Conservation (phyloP, 2,797 vertebrate genomes). For the Rhyacichthys aspro region DNA sequence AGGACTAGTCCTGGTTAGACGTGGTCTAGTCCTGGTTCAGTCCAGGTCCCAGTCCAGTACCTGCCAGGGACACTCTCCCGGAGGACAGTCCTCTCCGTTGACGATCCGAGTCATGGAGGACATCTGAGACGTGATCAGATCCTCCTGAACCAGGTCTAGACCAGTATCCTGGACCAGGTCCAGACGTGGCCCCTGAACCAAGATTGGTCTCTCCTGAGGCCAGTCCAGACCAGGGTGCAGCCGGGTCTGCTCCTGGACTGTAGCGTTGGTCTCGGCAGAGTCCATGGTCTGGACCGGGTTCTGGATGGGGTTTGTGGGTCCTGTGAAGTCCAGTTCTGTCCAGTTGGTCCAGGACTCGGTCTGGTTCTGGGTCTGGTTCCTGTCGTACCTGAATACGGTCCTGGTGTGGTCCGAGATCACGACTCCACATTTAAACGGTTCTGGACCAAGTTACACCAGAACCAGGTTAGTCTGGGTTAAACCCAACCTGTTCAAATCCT, state of each 20-base stretch:
- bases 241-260: neutral
- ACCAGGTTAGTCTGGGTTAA: too few species aligned
- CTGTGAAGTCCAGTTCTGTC: neutral
- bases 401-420: neutral
- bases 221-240: too few species aligned
- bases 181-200: neutral
- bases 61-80: slow-evolving; percentile 15
- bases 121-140: neutral
- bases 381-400: slow-evolving; percentile 2
- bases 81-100: slow-evolving; percentile 5
- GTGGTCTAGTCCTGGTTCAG: too few species aligned
- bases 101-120: neutral
- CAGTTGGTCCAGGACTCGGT: neutral
- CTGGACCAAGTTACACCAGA: neutral
- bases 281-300: neutral
- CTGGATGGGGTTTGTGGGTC: neutral
- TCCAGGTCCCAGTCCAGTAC: neutral
- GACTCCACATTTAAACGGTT: slow-evolving; percentile 11
- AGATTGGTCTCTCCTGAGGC: too few species aligned
- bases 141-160: neutral
- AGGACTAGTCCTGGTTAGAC: neutral
- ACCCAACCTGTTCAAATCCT: too few species aligned
- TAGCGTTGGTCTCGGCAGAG: neutral
- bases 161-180: neutral
- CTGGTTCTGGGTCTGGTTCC: slow-evolving; percentile 2